phyloP scores from a whole-genome alignment of 2,113 vertebrate species.

The Theristicus caerulescens region DNA sequence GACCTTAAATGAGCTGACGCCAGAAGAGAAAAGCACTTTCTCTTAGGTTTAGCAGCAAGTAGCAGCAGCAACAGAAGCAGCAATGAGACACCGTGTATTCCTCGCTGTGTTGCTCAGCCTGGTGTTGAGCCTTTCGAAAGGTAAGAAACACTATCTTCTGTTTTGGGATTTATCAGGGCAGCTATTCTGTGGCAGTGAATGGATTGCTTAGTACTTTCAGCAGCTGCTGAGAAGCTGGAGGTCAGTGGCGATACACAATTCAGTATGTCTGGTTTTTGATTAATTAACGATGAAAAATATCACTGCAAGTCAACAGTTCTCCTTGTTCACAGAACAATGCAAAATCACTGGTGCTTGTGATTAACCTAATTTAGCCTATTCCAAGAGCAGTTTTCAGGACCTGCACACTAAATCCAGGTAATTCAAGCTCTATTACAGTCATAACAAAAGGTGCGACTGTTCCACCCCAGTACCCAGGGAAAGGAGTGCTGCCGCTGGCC shows the following conservation, averaged over 20 bases:
- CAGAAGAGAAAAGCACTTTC: conserved; percentile 41
- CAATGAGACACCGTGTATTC: conserved; percentile 47
- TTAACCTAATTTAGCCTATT: conserved; percentile 30
- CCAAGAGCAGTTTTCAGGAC: background rate
- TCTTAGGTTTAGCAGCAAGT: background rate
- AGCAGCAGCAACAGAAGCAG: background rate
- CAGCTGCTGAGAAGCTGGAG: background rate
- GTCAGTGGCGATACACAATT: background rate
- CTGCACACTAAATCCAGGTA: background rate
- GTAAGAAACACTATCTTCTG: conserved; percentile 70
- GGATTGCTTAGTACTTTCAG: background rate
- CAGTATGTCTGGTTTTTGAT: conserved; percentile 1
- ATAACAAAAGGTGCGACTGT: conserved; percentile 28
- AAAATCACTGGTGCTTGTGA: conserved; percentile 28
- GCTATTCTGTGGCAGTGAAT: conserved; percentile 20
- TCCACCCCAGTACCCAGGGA: background rate
- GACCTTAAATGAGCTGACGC: conserved; percentile 41
- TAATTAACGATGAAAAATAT: conserved; percentile 11
- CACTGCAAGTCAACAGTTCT: background rate
- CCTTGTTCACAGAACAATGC: background rate
- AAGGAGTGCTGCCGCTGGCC: background rate
- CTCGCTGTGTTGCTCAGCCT: background rate
- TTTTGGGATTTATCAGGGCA: conserved; percentile 21
- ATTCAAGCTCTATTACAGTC: conserved; percentile 8
- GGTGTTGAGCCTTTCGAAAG: background rate